A percentile compares a stretch with the other conserved stretches of the same genome.
Evolutionary conservation across 2,888 invertebrate genomes (phyloP).

Genomic region (Laspeyria flexula): DNA sequence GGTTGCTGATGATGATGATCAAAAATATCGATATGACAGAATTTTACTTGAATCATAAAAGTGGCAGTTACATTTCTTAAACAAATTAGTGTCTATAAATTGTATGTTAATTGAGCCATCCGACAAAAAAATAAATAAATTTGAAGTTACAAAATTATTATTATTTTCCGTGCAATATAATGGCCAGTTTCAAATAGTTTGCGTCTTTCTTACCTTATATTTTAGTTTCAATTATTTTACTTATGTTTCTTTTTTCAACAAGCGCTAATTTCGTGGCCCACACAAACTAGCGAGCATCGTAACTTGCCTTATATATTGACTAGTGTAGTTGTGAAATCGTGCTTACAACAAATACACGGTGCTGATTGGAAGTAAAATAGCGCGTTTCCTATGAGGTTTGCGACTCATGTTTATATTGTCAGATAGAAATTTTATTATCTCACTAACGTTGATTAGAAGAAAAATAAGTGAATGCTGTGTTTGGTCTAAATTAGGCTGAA

Average conservation of each 20-base stretch:
- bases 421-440: constrained; percentile 22
- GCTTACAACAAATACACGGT: constrained; percentile 34
- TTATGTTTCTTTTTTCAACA: neutral
- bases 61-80: too few species aligned
- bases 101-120: too few species aligned
- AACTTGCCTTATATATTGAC: constrained; percentile 45
- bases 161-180: too few species aligned
- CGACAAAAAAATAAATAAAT: too few species aligned
- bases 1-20: too few species aligned
- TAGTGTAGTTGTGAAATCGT: constrained; percentile 40
- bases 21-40: too few species aligned
- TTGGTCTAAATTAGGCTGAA: neutral
- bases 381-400: constrained; percentile 26
- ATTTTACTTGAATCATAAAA: too few species aligned
- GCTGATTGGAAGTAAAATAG: constrained; percentile 43
- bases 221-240: too few species aligned
- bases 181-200: too few species aligned
- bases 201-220: too few species aligned
- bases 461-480: constrained; percentile 1
- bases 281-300: constrained; percentile 26
- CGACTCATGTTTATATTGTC: constrained; percentile 35
- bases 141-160: too few species aligned
- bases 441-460: constrained; percentile 29
- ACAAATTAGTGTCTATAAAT: too few species aligned
- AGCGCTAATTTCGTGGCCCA: constrained; percentile 31